Evolutionary conservation across 2,888 invertebrate species (phyloP), one percentile per base, ranked within the genome.

Genomic region (Gandaritis pyraliata): DNA sequence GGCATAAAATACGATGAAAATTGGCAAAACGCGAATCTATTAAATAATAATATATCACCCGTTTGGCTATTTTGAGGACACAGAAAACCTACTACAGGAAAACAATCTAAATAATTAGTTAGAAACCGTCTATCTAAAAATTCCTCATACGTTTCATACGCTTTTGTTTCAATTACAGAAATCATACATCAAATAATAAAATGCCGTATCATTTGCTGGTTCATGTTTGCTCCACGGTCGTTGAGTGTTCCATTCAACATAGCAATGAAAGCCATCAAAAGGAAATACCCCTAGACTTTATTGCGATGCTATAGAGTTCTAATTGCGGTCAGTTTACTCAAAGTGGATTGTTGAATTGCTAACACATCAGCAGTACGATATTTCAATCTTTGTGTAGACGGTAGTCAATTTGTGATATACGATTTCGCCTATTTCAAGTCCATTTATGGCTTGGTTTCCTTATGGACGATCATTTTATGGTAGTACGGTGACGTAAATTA

Each of bases 351-450:
- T 38, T 46, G 39, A 39, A 53, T 47, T 43, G 60, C 56, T 39
- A 39, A 59, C 53, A 54, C 43, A 54, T 60, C 55, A 55, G 59
- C 36, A 46, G 30, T 36, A 49, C 41, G 47, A 65, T 64, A 65
- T 65, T 58, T 69, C 65, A 65, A 67, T 64, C 63, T 48, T 61
- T 58, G 53, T 53, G 38, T 41, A 48, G 38, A 33, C 54, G 43
- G 36, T 16, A 49, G 50, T 53, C 63, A 64, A 64, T 62, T 58
- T 52, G 47, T 58, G 55, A 65, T 59, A 49, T 59, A 66, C 46
- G 47, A 56, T 58, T 63, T 60, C 64, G 62, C 23, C 59, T 51
- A 62, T 59, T 65, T 46, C 59, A 39, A 43, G 45, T 43, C 43
- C 43, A 43, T 16, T 43, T 43, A 43, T 16, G 43, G 43, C 8